Evolutionary conservation across 2,113 vertebrate species (phyloP).

Genomic region (Mustelus asterias): DNA sequence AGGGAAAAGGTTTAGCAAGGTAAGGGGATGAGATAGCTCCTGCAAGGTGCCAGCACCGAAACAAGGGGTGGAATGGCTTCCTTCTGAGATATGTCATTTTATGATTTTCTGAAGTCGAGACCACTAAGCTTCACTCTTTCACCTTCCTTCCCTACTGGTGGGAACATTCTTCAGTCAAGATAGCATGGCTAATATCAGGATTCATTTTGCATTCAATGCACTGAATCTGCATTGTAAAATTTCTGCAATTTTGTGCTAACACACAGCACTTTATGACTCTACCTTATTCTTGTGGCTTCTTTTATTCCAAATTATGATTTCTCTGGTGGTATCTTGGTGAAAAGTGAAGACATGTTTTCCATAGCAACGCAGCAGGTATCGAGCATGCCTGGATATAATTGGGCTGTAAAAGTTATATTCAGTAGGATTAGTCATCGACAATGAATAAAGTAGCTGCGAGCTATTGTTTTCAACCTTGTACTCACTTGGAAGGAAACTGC

Average conservation of each 20-base stretch:
- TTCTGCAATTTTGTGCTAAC: neutral
- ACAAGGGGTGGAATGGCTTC: neutral
- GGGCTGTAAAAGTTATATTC: neutral
- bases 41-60: neutral
- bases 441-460: neutral
- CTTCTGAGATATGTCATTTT: neutral
- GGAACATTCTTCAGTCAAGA: neutral
- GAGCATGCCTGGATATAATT: neutral
- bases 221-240: neutral
- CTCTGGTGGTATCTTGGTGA: neutral
- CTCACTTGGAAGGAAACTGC: conserved; percentile 17
- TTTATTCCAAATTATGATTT: neutral
- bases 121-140: neutral
- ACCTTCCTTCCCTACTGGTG: neutral
- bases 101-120: neutral
- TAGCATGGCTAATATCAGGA: neutral
- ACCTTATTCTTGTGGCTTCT: neutral
- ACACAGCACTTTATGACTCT: neutral
- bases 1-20: neutral
- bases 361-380: neutral
- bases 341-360: neutral
- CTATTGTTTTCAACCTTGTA: neutral
- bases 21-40: neutral
- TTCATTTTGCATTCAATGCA: neutral
- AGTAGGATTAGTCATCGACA: neutral